These are phyloP conservation scores for Diplolepis rosae DNA, from an alignment of 2,888 invertebrate genomes.

Conservation along the genomic window DNA sequence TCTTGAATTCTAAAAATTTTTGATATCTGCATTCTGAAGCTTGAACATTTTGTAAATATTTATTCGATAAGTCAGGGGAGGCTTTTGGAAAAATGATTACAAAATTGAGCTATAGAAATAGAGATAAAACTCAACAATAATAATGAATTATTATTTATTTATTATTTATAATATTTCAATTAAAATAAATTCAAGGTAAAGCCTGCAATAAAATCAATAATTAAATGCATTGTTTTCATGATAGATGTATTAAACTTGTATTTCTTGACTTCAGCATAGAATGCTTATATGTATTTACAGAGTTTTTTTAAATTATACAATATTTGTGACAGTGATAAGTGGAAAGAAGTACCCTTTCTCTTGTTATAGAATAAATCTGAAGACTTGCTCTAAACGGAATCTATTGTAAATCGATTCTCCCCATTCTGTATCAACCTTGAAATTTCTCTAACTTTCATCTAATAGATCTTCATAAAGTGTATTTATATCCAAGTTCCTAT, in stretches of 20 bases:
- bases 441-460: conserved; percentile 4
- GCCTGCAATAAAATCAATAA: neutral
- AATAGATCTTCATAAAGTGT: neutral
- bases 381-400: conserved; percentile 22
- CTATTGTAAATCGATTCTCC: conserved; percentile 16
- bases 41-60: too few relatives aligned
- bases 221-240: neutral
- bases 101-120: too few relatives aligned
- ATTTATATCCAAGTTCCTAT: neutral
- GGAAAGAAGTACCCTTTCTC: conserved; percentile 17
- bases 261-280: conserved; percentile 23
- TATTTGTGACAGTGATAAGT: conserved; percentile 27
- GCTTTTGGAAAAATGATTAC: too few relatives aligned
- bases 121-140: too few relatives aligned
- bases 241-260: conserved; percentile 22
- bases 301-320: conserved; percentile 23
- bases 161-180: too few relatives aligned
- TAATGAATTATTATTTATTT: too few relatives aligned
- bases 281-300: conserved; percentile 27
- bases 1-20: too few relatives aligned
- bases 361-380: conserved; percentile 21
- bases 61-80: too few relatives aligned
- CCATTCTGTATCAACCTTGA: conserved; percentile 17
- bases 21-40: too few relatives aligned
- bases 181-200: too few relatives aligned